A percentile compares a stretch with the other conserved stretches of the same genome.
Conservation (phyloP, 2,888 invertebrate species). For the Amblyjoppa proteus region DNA sequence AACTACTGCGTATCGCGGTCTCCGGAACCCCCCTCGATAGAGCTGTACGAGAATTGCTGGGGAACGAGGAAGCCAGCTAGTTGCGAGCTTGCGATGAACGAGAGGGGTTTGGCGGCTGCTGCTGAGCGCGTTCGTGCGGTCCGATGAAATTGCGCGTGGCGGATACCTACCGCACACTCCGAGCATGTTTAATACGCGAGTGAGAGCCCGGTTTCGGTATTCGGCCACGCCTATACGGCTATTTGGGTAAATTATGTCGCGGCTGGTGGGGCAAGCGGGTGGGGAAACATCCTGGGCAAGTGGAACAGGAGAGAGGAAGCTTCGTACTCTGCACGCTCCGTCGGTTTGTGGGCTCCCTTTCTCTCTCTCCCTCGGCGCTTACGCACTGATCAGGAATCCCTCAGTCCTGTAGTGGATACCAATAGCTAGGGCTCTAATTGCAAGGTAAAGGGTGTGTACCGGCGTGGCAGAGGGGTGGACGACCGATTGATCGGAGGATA, state of each 20-base stretch:
- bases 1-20: slow-evolving; percentile 64
- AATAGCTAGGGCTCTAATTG: slow-evolving; percentile 70
- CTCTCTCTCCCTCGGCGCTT: slow-evolving; percentile 30
- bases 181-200: slow-evolving; percentile 70
- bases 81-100: slow-evolving; percentile 53
- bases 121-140: slow-evolving; percentile 61
- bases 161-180: slow-evolving; percentile 65
- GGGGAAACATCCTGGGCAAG: slow-evolving; percentile 6
- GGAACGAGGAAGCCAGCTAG: slow-evolving; percentile 49
- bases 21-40: slow-evolving; percentile 54
- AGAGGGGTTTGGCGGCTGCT: slow-evolving; percentile 34
- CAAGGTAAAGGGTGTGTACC: slow-evolving; percentile 64
- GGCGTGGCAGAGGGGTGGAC: slow-evolving; percentile 29
- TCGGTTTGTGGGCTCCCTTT: slow-evolving; percentile 25
- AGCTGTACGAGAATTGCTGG: slow-evolving; percentile 48
- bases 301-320: slow-evolving; percentile 1
- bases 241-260: slow-evolving; percentile 73
- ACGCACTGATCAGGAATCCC: slow-evolving; percentile 66
- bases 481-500: slow-evolving; percentile 52
- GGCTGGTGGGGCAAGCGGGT: slow-evolving; percentile 42
- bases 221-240: slow-evolving; percentile 70
- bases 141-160: slow-evolving; percentile 71
- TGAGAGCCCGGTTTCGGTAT: slow-evolving; percentile 68
- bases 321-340: slow-evolving; percentile 42
- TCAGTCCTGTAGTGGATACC: slow-evolving; percentile 48